Conservation (phyloP, 2,797 vertebrate species). For the Artibeus lituratus region DNA sequence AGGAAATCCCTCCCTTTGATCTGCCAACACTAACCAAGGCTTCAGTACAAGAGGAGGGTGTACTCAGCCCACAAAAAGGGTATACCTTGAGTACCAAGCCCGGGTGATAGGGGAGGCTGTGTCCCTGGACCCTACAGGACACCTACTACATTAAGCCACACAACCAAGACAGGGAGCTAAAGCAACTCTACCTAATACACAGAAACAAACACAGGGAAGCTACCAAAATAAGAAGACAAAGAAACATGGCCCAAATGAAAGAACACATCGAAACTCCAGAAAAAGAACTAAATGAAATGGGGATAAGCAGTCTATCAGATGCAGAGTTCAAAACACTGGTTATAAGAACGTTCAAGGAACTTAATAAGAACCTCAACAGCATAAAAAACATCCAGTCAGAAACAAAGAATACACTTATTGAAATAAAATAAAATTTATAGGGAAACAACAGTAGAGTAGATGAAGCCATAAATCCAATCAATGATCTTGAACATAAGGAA, state of each 20-base stretch:
- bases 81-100: background rate
- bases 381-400: background rate
- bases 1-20: background rate
- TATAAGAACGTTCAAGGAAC: background rate
- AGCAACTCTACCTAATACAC: background rate
- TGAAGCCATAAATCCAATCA: background rate
- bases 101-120: background rate
- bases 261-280: background rate
- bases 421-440: background rate
- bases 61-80: background rate
- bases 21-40: background rate
- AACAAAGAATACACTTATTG: background rate
- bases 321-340: background rate
- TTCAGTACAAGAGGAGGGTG: background rate
- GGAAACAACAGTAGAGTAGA: background rate
- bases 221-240: background rate
- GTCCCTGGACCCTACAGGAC: background rate
- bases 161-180: background rate
- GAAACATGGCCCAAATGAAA: background rate
- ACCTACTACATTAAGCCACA: background rate
- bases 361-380: background rate
- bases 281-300: background rate
- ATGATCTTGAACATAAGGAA: background rate
- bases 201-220: background rate
- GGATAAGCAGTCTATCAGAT: background rate